Base-by-base conservation (phyloP, 2,888 invertebrate genomes). In the Melanotus villosus region DNA sequence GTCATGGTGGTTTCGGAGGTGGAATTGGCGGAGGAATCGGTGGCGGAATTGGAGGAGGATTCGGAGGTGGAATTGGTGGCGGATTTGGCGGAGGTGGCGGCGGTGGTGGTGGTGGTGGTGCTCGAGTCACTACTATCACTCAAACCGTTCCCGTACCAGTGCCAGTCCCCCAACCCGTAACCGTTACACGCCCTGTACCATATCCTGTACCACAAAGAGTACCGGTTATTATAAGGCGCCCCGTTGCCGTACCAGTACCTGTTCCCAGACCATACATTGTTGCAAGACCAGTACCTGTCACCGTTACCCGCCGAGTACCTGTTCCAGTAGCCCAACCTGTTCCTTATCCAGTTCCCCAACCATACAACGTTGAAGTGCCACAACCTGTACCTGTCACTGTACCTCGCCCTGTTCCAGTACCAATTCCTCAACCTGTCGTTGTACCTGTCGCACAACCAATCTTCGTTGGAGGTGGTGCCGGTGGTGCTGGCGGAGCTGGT, bases 391-490 rank as follows among this genome's bases (percentile, higher is more conserved):
- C 56, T 9, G 64, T 64, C 7, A 12, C 23, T 30, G 56, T 81
- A 69, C 78, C 78, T 43, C 76, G 72, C 26, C 76, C 77, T 1
- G 71, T 75, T 16, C 65, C 73, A 6, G 76, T 71, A 16, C n/a
- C 80, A n/a, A 82, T 84, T 10, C 82, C 83, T 21, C 84, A 84
- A 4, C 83, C 84, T 0, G 78, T 82, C 26, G 82, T 81, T 18
- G 82, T 84, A n/a, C 82, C 83, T 5, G 81, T 82, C 18, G 82
- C 84, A 9, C 80, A 81, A 19, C 36, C 50, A 0, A 10, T 63
- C 32, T n/a, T 21, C 12, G 34, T 57, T 5, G 45, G 57, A 21
- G 41, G 54, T 19, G 64, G 64, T 4, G 74, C 69, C 10, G 72
- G 73, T 19, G 74, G 74, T 30, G 59, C 59, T 41, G 76, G 59